Percentiles rank a stretch among this genome's conserved stretches.
Conservation (phyloP, 1,140 invertebrate species). For the Tetragnatha versicolor region DNA sequence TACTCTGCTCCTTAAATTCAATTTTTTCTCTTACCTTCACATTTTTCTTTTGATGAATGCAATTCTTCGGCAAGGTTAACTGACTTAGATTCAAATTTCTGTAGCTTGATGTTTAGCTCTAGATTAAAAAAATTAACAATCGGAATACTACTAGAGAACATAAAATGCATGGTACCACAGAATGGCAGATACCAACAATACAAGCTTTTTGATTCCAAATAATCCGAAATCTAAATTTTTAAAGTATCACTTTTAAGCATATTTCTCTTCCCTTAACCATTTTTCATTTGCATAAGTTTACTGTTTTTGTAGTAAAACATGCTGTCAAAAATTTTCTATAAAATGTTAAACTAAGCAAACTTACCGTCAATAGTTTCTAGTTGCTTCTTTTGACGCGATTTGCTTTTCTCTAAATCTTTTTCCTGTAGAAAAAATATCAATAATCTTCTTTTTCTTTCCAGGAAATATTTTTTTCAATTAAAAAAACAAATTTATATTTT, state of each 20-base stretch:
- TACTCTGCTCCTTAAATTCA: not conserved
- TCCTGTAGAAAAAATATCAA: slow-evolving; percentile 19
- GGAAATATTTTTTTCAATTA: no score
- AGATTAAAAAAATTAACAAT: no score
- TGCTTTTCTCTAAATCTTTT: slow-evolving; percentile 44
- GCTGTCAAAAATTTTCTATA: not conserved
- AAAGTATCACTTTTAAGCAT: no score
- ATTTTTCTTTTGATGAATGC: slow-evolving; percentile 37
- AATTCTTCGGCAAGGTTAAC: slow-evolving; percentile 28
- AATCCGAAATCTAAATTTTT: no score
- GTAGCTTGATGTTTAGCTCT: slow-evolving; percentile 44
- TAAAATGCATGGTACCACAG: no score
- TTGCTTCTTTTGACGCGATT: slow-evolving; percentile 22
- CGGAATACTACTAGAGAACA: no score
- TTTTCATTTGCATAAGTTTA: no score
- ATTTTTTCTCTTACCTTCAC: slow-evolving; percentile 14
- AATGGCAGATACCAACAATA: no score
- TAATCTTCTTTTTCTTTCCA: not conserved
- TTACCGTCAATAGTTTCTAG: slow-evolving; percentile 49
- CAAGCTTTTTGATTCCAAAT: no score
- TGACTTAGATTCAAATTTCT: slow-evolving; percentile 30
- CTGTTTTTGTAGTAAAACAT: not conserved
- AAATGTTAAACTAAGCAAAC: not conserved
- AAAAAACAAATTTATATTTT: not conserved
- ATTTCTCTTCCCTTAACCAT: no score